Evolutionary conservation across 2,888 invertebrate species (phyloP).

Genomic region (Ecdyonurus torrentis): DNA sequence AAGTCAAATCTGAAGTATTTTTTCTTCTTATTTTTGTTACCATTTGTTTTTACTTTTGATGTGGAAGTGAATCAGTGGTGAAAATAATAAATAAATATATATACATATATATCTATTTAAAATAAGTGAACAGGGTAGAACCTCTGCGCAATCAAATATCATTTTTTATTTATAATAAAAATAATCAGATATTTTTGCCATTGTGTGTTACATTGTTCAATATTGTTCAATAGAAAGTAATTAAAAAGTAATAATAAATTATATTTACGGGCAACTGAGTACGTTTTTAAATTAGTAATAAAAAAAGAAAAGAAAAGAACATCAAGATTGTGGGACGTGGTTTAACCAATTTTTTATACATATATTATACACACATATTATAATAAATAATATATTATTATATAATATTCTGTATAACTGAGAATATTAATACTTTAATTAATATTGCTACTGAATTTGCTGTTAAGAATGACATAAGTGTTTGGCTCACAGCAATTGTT

Average conservation of each 20-base stretch:
- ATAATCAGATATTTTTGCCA: too few relatives aligned
- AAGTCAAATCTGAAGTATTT: too few relatives aligned
- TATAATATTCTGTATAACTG: background rate
- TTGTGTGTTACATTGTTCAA: too few relatives aligned
- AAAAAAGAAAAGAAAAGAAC: background rate
- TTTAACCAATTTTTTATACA: too few relatives aligned
- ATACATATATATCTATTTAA: too few relatives aligned
- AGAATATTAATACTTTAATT: background rate
- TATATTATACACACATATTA: too few relatives aligned
- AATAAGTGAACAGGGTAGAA: background rate
- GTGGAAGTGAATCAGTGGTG: background rate
- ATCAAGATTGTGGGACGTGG: background rate
- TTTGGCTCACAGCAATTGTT: background rate
- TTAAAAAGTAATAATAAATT: too few relatives aligned
- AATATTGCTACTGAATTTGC: background rate
- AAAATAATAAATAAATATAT: too few relatives aligned
- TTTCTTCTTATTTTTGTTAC: too few relatives aligned
- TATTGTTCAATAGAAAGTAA: too few relatives aligned
- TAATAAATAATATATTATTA: background rate
- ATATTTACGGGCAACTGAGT: too few relatives aligned
- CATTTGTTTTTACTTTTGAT: background rate
- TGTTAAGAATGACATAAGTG: background rate
- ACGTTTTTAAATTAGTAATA: background rate
- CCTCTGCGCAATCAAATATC: background rate
- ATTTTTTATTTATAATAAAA: too few relatives aligned